phyloP scores from a whole-genome alignment of 2,888 invertebrate species.

The Dorcus hopei region DNA sequence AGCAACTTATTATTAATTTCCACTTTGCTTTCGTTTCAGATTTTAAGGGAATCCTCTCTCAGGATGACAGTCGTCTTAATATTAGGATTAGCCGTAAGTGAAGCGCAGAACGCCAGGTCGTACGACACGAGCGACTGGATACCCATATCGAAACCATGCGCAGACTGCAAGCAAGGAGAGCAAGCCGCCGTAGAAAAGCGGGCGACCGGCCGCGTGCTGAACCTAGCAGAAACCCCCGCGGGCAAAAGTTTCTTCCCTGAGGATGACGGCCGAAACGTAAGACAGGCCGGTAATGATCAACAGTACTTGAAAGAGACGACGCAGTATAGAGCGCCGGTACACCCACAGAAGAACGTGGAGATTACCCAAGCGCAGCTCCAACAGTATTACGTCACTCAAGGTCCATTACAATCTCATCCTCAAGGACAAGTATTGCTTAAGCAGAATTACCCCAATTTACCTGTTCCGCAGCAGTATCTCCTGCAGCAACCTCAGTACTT shows the following conservation, averaged over 20 bases:
- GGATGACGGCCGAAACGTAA: constrained; percentile 31
- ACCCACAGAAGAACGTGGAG: constrained; percentile 5
- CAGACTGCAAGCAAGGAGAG: constrained; percentile 29
- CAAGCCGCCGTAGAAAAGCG: constrained; percentile 32
- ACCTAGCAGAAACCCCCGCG: constrained; percentile 32
- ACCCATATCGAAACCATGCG: constrained; percentile 49
- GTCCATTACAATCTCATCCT: constrained; percentile 22
- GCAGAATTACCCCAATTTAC: not conserved
- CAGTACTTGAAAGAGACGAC: constrained; percentile 48
- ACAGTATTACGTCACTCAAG: constrained; percentile 33
- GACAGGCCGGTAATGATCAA: constrained; percentile 35
- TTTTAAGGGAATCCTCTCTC: constrained; percentile 19
- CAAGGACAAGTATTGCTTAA: constrained; percentile 41
- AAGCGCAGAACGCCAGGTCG: constrained; percentile 24
- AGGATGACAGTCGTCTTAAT: constrained; percentile 9
- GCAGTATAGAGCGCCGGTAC: constrained; percentile 5
- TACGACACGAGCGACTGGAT: constrained; percentile 55
- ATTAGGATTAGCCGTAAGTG: constrained; percentile 5
- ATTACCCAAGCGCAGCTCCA: constrained; percentile 24
- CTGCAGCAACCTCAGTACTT: constrained; percentile 14
- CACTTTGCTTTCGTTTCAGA: constrained; percentile 22
- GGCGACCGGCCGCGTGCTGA: constrained; percentile 42
- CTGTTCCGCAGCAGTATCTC: constrained; percentile 11
- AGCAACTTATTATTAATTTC: not conserved
- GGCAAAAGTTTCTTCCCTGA: constrained; percentile 36